These are phyloP conservation scores for Saguinus imperator DNA, from an alignment of 2,113 vertebrate genomes.

Conservation along the genomic window DNA sequence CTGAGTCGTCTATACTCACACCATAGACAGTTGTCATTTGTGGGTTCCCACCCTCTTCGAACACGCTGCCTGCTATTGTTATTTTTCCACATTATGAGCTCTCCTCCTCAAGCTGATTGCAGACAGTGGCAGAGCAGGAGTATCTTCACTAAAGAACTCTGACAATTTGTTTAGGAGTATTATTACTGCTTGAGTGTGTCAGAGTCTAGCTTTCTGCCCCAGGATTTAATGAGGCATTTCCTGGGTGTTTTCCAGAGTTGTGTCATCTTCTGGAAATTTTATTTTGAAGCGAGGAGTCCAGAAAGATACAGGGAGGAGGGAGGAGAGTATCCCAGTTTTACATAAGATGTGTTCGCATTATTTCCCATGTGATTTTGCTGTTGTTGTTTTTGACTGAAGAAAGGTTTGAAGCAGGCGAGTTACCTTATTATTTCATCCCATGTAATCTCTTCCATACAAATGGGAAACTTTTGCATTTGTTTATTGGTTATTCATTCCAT, in stretches of 20 bases:
- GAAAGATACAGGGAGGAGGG: neutral
- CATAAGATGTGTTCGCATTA: neutral
- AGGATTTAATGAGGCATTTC: neutral
- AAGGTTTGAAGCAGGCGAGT: slow-evolving; percentile 26
- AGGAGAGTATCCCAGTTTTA: neutral
- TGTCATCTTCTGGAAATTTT: neutral
- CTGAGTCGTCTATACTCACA: neutral
- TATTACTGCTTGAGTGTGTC: neutral
- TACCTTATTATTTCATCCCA: neutral
- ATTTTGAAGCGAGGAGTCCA: neutral
- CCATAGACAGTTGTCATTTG: neutral
- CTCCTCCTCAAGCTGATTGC: neutral
- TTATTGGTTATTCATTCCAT: neutral
- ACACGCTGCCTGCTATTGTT: neutral
- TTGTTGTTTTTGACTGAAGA: slow-evolving; percentile 36
- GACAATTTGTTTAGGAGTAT: neutral
- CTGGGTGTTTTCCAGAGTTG: neutral
- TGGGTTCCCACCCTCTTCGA: neutral
- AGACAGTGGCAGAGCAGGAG: neutral
- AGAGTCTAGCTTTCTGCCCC: neutral
- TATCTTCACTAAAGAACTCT: neutral
- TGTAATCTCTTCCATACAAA: neutral
- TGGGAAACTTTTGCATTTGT: neutral
- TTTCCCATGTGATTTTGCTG: neutral
- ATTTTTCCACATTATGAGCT: neutral